phyloP scores from a whole-genome alignment of 2,113 vertebrate genomes.

The Mormyrus lacerda region DNA sequence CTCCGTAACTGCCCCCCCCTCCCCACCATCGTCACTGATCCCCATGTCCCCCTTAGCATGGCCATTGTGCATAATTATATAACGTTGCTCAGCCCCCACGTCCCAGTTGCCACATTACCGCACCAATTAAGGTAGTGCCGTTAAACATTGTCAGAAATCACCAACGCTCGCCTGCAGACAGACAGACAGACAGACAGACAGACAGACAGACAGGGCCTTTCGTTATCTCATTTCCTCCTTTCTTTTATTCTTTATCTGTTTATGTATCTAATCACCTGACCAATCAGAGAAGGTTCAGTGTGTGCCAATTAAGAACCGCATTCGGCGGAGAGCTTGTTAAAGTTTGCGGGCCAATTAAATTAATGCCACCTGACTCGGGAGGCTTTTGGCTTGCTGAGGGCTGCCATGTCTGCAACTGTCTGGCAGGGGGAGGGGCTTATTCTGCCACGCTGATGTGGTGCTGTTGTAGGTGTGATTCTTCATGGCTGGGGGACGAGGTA shows the following conservation, averaged over 20 bases:
- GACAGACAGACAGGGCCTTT: conserved; percentile 74
- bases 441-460: conserved; percentile 40
- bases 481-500: conserved; percentile 19
- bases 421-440: conserved; percentile 28
- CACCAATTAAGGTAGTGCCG: conserved; percentile 94
- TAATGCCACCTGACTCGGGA: conserved; percentile 68
- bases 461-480: conserved; percentile 50
- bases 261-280: conserved; percentile 77
- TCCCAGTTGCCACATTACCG: conserved; percentile 70
- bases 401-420: neutral
- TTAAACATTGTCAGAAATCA: conserved; percentile 96
- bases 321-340: conserved; percentile 77
- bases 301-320: conserved; percentile 79
- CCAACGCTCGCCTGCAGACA: conserved; percentile 81
- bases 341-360: conserved; percentile 73
- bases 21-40: conserved; percentile 5
- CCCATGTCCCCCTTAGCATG: conserved; percentile 16
- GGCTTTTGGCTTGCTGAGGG: conserved; percentile 11
- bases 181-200: conserved; percentile 75
- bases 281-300: conserved; percentile 83
- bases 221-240: conserved; percentile 31
- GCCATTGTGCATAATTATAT: conserved; percentile 28
- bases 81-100: conserved; percentile 46
- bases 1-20: conserved; percentile 7
- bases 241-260: neutral